A percentile compares a stretch with the other conserved stretches of the same genome.
Conservation (phyloP, 2,888 invertebrate species). For the Cecidostiba fungosa region DNA sequence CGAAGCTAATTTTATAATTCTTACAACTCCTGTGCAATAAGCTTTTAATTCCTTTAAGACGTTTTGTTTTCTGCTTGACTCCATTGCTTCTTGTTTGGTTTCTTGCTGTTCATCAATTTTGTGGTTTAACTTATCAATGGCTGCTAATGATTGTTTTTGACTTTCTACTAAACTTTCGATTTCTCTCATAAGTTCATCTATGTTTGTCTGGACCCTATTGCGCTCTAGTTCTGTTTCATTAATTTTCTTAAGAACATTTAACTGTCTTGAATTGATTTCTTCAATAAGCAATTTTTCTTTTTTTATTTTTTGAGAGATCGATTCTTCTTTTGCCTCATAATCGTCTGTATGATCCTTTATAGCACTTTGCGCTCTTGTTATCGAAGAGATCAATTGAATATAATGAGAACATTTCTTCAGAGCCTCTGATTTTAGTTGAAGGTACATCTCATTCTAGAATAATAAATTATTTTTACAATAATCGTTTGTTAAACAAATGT, state of each 20-base stretch:
- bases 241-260: conserved; percentile 34
- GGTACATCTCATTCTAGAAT: conserved; percentile 85
- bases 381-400: conserved; percentile 93
- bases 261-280: background rate
- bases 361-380: conserved; percentile 95
- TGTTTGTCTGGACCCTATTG: background rate
- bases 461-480: background rate
- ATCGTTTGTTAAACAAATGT: background rate
- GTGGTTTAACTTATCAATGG: conserved; percentile 29
- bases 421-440: conserved; percentile 94
- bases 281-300: background rate
- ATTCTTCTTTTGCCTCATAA: conserved; percentile 90
- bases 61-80: conserved; percentile 85
- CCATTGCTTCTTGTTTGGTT: conserved; percentile 1
- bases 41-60: conserved; percentile 39
- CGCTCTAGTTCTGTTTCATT: background rate
- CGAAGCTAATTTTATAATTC: background rate
- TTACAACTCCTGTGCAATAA: conserved; percentile 89
- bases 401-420: conserved; percentile 92
- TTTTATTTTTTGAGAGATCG: conserved; percentile 22
- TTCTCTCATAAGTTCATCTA: background rate
- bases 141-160: background rate
- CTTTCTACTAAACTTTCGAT: background rate
- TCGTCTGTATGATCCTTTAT: conserved; percentile 96
- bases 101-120: conserved; percentile 31